A percentile compares a stretch with the other conserved stretches of the same genome.
phyloP scores from a whole-genome alignment of 2,888 invertebrate species.

The Sturmia bella region DNA sequence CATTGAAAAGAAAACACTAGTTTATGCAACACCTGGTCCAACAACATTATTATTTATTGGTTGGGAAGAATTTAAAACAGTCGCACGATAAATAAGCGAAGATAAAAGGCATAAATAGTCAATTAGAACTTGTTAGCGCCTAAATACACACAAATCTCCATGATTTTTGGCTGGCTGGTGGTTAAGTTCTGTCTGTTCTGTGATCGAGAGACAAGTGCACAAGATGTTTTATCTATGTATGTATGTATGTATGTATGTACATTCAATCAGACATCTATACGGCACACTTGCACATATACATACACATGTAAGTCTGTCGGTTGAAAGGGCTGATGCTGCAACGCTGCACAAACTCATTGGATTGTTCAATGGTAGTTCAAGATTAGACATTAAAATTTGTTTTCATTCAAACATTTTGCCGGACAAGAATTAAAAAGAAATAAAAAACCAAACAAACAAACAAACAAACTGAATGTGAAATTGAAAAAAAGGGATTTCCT shows the following conservation, averaged over 20 bases:
- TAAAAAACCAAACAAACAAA: background rate
- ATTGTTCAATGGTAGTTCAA: conserved; percentile 47
- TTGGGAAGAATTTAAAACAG: conserved; percentile 34
- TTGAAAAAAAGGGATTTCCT: conserved; percentile 56
- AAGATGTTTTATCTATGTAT: conserved; percentile 37
- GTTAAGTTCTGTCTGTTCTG: background rate
- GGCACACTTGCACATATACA: background rate
- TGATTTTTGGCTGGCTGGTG: conserved; percentile 18
- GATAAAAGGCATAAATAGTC: conserved; percentile 67
- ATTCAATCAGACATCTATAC: too few relatives aligned
- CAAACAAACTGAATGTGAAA: conserved; percentile 8
- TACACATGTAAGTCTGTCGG: background rate
- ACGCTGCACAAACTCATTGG: conserved; percentile 27
- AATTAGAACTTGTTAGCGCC: conserved; percentile 71
- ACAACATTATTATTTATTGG: conserved; percentile 26
- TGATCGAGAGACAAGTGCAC: conserved; percentile 54
- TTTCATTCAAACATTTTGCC: conserved; percentile 41
- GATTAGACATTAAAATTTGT: conserved; percentile 56
- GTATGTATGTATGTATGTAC: background rate
- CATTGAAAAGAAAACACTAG: background rate
- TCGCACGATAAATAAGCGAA: conserved; percentile 56
- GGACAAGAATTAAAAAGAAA: conserved; percentile 18
- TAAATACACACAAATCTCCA: conserved; percentile 61
- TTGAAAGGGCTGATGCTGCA: background rate
- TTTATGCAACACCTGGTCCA: background rate